Evolutionary conservation across 2,113 vertebrate species (phyloP).

Genomic region (Pterocles gutturalis): DNA sequence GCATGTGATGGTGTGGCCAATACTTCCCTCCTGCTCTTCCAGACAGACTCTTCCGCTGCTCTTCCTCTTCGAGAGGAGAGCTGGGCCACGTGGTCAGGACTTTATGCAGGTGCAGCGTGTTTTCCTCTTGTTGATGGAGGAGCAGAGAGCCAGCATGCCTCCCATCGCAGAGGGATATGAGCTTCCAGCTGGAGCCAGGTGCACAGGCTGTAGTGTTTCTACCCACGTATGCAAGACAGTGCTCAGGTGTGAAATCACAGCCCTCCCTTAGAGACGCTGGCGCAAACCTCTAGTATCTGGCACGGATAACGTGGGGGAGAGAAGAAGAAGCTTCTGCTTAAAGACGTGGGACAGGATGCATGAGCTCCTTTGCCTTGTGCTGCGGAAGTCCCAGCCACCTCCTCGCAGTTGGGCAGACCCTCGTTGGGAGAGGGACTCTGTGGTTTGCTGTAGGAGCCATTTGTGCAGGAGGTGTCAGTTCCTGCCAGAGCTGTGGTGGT

Average conservation of each 20-base stretch:
- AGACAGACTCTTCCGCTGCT: background rate
- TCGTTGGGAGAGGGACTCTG: background rate
- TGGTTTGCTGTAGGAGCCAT: background rate
- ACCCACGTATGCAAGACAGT: background rate
- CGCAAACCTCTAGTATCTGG: background rate
- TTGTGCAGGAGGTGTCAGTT: background rate
- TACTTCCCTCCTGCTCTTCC: background rate
- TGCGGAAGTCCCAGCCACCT: background rate
- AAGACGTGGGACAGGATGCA: background rate
- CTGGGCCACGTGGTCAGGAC: background rate
- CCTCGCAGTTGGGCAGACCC: fast-evolving
- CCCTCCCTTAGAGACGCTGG: background rate
- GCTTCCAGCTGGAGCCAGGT: slow-evolving; percentile 2
- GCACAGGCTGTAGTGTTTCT: background rate
- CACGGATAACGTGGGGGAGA: fast-evolving
- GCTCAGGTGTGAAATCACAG: background rate
- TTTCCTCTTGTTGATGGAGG: background rate
- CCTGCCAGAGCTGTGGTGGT: background rate
- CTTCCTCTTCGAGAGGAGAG: background rate
- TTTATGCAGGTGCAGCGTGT: background rate
- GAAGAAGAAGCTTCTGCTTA: background rate
- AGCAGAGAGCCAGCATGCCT: background rate
- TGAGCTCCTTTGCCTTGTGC: background rate
- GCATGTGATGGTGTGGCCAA: fast-evolving
- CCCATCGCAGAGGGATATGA: background rate